A percentile compares a stretch with the other conserved stretches of the same genome.
Conservation (phyloP, 92 coral and sea anemone species). For the Actinostola sp. region DNA sequence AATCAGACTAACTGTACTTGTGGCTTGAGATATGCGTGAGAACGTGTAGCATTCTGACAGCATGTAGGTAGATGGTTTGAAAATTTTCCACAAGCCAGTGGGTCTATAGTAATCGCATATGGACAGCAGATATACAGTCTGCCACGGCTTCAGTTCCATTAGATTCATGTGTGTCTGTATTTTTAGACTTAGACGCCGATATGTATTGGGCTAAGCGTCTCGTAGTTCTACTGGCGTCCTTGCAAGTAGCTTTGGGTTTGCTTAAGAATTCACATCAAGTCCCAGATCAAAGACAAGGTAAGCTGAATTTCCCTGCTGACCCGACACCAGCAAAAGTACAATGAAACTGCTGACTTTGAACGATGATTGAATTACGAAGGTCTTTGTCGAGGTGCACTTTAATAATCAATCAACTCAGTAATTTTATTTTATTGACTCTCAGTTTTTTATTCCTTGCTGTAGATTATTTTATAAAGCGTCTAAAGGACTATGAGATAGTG, state of each 20-base stretch:
- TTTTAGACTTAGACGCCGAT: conserved; percentile 13
- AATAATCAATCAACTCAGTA: conserved; percentile 11
- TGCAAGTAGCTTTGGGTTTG: conserved; percentile 20
- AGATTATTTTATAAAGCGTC: conserved; percentile 36
- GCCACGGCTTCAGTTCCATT: no score
- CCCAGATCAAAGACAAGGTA: conserved; percentile 20
- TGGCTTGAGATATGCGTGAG: conserved; percentile 32
- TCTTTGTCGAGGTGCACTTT: conserved; percentile 8
- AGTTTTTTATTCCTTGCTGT: conserved; percentile 9
- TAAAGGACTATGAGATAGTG: conserved; percentile 45
- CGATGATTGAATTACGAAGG: conserved; percentile 28
- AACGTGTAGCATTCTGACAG: neutral
- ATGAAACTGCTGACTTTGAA: neutral
- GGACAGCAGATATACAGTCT: no score
- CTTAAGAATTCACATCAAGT: conserved; percentile 8
- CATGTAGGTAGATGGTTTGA: neutral
- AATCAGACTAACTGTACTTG: conserved; percentile 17
- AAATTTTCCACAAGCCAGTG: neutral
- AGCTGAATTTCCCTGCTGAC: neutral
- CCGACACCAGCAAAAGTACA: neutral
- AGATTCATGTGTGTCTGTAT: neutral
- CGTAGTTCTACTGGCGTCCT: neutral
- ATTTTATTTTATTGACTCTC: conserved; percentile 2
- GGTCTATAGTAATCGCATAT: neutral
- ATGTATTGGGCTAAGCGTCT: conserved; percentile 10